These are phyloP conservation scores for Allygus modestus DNA, from an alignment of 2,888 invertebrate genomes.

Conservation along the genomic window DNA sequence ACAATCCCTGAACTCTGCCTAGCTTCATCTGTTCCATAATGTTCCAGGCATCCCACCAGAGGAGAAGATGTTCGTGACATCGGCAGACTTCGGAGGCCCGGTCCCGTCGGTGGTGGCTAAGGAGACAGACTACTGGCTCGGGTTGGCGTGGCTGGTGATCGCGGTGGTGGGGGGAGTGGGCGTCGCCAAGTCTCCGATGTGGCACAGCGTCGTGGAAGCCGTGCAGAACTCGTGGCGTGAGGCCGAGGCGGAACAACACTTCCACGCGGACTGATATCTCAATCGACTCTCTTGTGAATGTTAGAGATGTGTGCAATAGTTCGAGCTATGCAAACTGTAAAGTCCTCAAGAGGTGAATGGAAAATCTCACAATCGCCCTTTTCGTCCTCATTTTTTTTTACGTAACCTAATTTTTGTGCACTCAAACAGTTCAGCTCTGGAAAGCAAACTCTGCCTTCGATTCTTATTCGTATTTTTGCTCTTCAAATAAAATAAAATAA, in stretches of 20 bases:
- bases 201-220: conserved; percentile 88
- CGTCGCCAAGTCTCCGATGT: conserved; percentile 86
- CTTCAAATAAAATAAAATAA: too few relatives aligned
- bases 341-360: too few relatives aligned
- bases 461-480: too few relatives aligned
- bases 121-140: conserved; percentile 88
- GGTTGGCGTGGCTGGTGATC: conserved; percentile 92
- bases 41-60: conserved; percentile 79
- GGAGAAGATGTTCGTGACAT: conserved; percentile 83
- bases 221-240: conserved; percentile 93
- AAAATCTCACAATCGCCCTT: too few relatives aligned
- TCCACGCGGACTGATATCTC: conserved; percentile 52
- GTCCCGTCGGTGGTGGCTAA: conserved; percentile 86
- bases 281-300: conserved; percentile 9
- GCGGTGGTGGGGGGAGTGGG: conserved; percentile 85
- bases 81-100: conserved; percentile 88
- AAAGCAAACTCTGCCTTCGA: too few relatives aligned
- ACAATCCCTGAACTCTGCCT: too few relatives aligned
- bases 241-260: conserved; percentile 80
- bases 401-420: too few relatives aligned
- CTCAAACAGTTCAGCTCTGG: too few relatives aligned
- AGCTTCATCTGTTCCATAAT: too few relatives aligned
- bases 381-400: too few relatives aligned
- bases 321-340: too few relatives aligned
- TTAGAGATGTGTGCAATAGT: not conserved